Conservation (phyloP, 2,888 invertebrate genomes). For the Acrobasis consociella region DNA sequence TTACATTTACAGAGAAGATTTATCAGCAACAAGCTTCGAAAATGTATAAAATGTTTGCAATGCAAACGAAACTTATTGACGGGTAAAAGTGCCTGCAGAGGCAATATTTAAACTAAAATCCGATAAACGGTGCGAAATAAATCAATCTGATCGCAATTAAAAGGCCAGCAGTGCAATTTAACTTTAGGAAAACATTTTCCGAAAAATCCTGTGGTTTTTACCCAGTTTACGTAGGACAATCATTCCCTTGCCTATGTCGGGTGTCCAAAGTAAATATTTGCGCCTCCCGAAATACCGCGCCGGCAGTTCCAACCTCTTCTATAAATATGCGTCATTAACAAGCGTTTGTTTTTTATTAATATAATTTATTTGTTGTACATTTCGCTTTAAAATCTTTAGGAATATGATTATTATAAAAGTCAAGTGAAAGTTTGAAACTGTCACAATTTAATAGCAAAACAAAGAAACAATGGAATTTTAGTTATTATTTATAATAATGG, state of each 20-base stretch:
- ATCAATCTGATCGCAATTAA: slow-evolving; percentile 1
- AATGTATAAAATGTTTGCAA: too few species aligned
- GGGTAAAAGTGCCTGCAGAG: too few species aligned
- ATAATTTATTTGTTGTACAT: slow-evolving; percentile 3
- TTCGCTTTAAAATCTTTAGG: background rate
- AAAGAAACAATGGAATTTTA: too few species aligned
- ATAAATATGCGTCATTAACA: slow-evolving; percentile 36
- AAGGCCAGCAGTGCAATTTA: slow-evolving; percentile 1
- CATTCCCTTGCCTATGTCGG: slow-evolving; percentile 16
- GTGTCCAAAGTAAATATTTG: slow-evolving; percentile 37
- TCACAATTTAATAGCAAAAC: too few species aligned
- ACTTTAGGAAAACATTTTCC: background rate
- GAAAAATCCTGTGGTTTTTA: background rate
- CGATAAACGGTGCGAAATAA: background rate
- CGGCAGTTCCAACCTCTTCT: slow-evolving; percentile 18
- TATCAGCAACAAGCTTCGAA: too few species aligned
- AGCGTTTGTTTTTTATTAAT: slow-evolving; percentile 5
- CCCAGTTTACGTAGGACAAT: slow-evolving; percentile 19
- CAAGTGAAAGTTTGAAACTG: too few species aligned
- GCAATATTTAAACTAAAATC: too few species aligned
- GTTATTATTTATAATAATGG: too few species aligned
- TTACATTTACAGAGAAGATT: too few species aligned
- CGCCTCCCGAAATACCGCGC: slow-evolving; percentile 31
- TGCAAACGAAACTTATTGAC: too few species aligned
- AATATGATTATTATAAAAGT: too few species aligned